Base-by-base conservation (phyloP, 1,140 invertebrate genomes). In the Caerostris darwini region DNA sequence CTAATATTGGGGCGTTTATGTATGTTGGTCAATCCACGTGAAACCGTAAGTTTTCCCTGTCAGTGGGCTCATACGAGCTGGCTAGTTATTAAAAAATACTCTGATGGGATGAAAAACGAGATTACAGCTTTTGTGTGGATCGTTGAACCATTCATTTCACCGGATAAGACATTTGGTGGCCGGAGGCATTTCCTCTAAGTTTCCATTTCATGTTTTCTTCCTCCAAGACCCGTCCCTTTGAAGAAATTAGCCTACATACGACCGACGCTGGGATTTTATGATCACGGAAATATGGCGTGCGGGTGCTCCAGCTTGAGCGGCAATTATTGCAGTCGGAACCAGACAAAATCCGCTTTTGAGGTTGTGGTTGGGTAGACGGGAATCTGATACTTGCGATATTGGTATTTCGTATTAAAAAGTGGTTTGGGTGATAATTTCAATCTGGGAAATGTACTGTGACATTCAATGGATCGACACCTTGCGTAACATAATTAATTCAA, bases 171-270 rank as follows among this genome's bases (percentile, higher is more conserved):
- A 59, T 58, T 14, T 19, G 57, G 3, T 85, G 14, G 85, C 85
- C 85, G 12, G 58, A n/a, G 58, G 85, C 85, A 87, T 87, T 87
- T 87, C 85, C 85, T 87, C 58, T 8, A 87, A 59, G 19, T 57
- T 85, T 58, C 34, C 57, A 59, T 58, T 58, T 87, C n/a, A 59
- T 58, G 59, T 58, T 87, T 87, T 87, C 82, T 56, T 85, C 58
- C 58, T 87, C 34, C 34, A 61, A 87, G 58, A 87, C 71, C 71
- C 85, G 85, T 61, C 34, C 85, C 85, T 50, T 87, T 87, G 58
- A 34, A 34, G 58, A 87, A 87, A 87, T 87, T 87, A 87, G 85
- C 85, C 85, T 87, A 87, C 59, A 87, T 87, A 61, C 85, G 85
- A 59, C 85, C 85, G 57, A n/a, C 50, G 58, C 19, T 87, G 34